These are phyloP conservation scores for Drosophila varians DNA, from an alignment of 1,140 invertebrate genomes.

Conservation along the genomic window DNA sequence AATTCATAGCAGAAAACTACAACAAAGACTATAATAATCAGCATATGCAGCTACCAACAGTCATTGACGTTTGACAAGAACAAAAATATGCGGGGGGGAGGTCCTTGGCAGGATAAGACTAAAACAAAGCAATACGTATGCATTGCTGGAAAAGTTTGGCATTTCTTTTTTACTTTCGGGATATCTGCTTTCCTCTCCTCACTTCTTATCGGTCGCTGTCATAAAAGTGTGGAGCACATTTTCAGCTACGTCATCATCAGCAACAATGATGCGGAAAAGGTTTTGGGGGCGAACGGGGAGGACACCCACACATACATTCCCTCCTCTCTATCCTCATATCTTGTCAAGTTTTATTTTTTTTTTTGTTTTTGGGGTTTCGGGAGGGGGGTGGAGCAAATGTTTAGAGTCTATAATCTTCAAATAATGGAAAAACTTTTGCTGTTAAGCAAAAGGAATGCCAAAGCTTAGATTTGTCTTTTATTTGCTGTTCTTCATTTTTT, in stretches of 20 bases:
- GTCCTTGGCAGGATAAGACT: not conserved
- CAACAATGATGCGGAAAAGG: slow-evolving; percentile 46
- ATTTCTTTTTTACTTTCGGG: slow-evolving; percentile 52
- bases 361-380: not conserved
- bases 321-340: slow-evolving; percentile 45
- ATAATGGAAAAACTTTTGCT: slow-evolving; percentile 83
- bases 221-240: slow-evolving; percentile 79
- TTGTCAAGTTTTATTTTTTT: slow-evolving; percentile 61
- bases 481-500: slow-evolving; percentile 25
- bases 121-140: slow-evolving; percentile 62
- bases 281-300: not conserved
- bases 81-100: slow-evolving; percentile 17
- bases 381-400: slow-evolving; percentile 36
- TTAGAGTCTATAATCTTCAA: slow-evolving; percentile 83
- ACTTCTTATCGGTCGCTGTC: slow-evolving; percentile 70
- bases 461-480: slow-evolving; percentile 74
- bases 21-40: slow-evolving; percentile 50
- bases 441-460: slow-evolving; percentile 80
- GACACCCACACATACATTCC: not conserved
- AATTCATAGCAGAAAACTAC: slow-evolving; percentile 32
- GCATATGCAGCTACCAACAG: slow-evolving; percentile 55
- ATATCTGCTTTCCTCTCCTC: slow-evolving; percentile 8
- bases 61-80: slow-evolving; percentile 56
- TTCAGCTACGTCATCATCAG: slow-evolving; percentile 69
- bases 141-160: slow-evolving; percentile 68